These are phyloP conservation scores for Cheumatopsyche charites DNA, from an alignment of 1,140 invertebrate species.

Conservation along the genomic window DNA sequence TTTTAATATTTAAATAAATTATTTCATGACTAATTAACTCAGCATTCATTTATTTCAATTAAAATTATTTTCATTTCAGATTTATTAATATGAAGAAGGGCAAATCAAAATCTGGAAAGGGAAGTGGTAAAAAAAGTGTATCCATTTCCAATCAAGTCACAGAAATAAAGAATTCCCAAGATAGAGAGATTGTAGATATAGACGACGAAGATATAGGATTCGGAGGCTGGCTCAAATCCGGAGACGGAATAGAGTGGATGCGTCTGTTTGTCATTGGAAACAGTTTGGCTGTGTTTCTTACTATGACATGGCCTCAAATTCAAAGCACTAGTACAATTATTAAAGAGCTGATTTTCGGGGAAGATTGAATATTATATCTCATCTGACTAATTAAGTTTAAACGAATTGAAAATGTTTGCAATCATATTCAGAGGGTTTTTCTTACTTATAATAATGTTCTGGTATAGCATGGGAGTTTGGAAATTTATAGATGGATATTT, in stretches of 20 bases:
- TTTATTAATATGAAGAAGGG: constrained; percentile 42
- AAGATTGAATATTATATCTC: constrained; percentile 41
- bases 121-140: constrained; percentile 35
- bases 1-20: neutral
- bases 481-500: constrained; percentile 63
- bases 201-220: constrained; percentile 58
- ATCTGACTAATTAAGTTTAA: neutral
- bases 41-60: neutral
- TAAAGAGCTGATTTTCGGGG: constrained; percentile 55
- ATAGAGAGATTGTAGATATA: constrained; percentile 40
- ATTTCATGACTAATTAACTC: neutral
- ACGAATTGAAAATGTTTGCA: constrained; percentile 52
- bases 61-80: constrained; percentile 27
- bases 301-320: constrained; percentile 64
- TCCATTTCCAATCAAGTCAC: constrained; percentile 37
- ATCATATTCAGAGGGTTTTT: constrained; percentile 56
- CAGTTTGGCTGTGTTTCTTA: constrained; percentile 62
- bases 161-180: constrained; percentile 26
- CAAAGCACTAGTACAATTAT: constrained; percentile 54
- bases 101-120: constrained; percentile 30
- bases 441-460: constrained; percentile 57
- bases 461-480: constrained; percentile 62
- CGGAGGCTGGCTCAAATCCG: constrained; percentile 63
- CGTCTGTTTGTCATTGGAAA: constrained; percentile 65
- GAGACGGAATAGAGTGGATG: constrained; percentile 64